Percentiles rank a stretch among this genome's conserved stretches.
Evolutionary conservation across 2,797 vertebrate species (phyloP).

Genomic region (Falco peregrinus): DNA sequence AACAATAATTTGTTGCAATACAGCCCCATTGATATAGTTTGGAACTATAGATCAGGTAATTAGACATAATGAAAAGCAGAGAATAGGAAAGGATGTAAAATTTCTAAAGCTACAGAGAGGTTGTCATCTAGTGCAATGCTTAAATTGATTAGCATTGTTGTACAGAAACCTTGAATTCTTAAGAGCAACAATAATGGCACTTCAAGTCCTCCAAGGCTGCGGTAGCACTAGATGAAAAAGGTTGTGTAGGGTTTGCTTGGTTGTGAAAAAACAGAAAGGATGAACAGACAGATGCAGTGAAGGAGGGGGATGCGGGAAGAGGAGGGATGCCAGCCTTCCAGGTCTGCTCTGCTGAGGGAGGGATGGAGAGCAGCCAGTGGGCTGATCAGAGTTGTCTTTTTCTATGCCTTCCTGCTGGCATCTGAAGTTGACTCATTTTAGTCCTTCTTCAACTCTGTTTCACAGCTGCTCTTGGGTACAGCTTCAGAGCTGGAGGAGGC

Average conservation of each 20-base stretch:
- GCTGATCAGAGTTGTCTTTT: not conserved
- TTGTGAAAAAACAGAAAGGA: not conserved
- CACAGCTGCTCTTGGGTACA: not conserved
- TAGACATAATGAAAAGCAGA: slow-evolving; percentile 18
- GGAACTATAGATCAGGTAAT: slow-evolving; percentile 35
- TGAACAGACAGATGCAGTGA: not conserved
- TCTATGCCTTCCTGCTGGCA: not conserved
- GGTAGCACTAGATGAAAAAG: not conserved
- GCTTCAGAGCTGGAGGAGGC: not conserved
- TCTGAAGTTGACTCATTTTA: not conserved
- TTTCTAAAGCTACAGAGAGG: not conserved
- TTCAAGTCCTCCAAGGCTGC: not conserved
- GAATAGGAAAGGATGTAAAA: not conserved
- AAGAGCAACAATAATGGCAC: not conserved
- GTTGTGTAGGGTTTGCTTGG: accelerated
- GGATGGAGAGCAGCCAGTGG: not conserved
- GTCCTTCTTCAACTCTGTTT: no score
- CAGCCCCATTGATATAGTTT: slow-evolving; percentile 49
- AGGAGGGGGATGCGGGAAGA: accelerated
- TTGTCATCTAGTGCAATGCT: not conserved
- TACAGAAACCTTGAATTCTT: not conserved
- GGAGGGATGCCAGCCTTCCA: not conserved
- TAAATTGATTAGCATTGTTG: not conserved
- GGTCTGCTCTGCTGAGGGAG: not conserved
- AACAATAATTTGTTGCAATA: slow-evolving; percentile 42